These are phyloP conservation scores for Leptinotarsa tumamoca DNA, from an alignment of 2,888 invertebrate genomes.

Conservation along the genomic window DNA sequence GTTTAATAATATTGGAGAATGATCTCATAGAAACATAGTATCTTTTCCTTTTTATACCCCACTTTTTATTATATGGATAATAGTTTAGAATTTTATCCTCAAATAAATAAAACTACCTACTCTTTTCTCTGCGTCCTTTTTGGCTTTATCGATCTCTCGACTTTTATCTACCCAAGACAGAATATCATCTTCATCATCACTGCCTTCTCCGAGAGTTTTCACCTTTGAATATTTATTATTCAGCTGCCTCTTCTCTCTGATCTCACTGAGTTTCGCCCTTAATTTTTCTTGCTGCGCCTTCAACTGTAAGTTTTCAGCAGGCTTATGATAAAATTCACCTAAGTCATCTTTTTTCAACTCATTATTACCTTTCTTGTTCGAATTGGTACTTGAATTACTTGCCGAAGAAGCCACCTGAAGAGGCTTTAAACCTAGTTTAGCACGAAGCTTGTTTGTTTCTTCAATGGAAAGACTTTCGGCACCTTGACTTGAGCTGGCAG, in stretches of 20 bases:
- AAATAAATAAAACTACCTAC: slow-evolving; percentile 66
- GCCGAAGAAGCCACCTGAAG: slow-evolving; percentile 72
- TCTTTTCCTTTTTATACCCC: too few relatives aligned
- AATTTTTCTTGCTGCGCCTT: slow-evolving; percentile 85
- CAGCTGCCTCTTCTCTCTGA: slow-evolving; percentile 83
- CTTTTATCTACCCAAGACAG: slow-evolving; percentile 86
- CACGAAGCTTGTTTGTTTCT: slow-evolving; percentile 89
- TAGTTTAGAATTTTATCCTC: too few relatives aligned
- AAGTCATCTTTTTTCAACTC: slow-evolving; percentile 69
- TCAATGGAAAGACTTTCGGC: slow-evolving; percentile 79
- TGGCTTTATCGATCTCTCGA: slow-evolving; percentile 81
- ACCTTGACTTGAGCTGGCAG: slow-evolving; percentile 59
- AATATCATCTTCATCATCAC: slow-evolving; percentile 79
- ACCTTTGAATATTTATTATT: slow-evolving; percentile 75
- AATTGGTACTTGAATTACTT: slow-evolving; percentile 54
- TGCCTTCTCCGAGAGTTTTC: slow-evolving; percentile 77
- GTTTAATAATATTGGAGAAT: too few relatives aligned
- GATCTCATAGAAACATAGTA: too few relatives aligned
- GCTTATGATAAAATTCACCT: slow-evolving; percentile 90
- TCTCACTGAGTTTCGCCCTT: slow-evolving; percentile 80
- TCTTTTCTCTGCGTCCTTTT: slow-evolving; percentile 85
- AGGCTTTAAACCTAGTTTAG: slow-evolving; percentile 94
- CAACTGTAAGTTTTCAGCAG: slow-evolving; percentile 80
- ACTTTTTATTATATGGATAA: too few relatives aligned
- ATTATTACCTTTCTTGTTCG: slow-evolving; percentile 66